Base-by-base conservation (phyloP, 2,113 vertebrate genomes). In the Eptatretus burgeri region DNA sequence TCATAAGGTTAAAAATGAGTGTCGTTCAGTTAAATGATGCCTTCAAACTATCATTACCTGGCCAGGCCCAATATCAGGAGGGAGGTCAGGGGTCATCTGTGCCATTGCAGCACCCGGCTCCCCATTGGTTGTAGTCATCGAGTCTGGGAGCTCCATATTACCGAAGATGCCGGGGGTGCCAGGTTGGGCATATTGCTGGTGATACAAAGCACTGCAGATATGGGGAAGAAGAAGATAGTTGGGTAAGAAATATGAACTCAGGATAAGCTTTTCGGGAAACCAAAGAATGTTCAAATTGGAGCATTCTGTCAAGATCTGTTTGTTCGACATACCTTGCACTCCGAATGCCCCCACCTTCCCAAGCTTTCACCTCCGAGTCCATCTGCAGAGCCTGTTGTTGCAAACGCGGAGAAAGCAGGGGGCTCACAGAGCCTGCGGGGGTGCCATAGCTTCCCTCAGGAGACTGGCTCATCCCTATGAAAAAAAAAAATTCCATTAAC, bases 311-410 rank as follows among this genome's bases (percentile, higher is more conserved):
- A 7, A 41, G 27, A 41, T 41, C 27, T 41, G 27, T 41, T 41
- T 41, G 27, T 41, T 41, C 3, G 27, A 41, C 27, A 41, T 41
- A 41, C 27, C 27, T 41, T 41, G 27, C 27, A 41, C 27, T 41
- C 27, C 27, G 27, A 41, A 41, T 7, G 7, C 27, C 27, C 27
- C 27, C 27, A 41, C 27, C 27, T n/a, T 60, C 56, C 56, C 56
- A 60, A 13, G 56, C n/a, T 12, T 60, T 60, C 56, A 60, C 20
- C 56, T 60, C 56, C n/a, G 56, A 60, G 56, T 60, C 56, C 56
- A 60, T 60, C n/a, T 17, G 56, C 56, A 60, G 56, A 20, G n/a
- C 56, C 56, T 60, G 56, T 60, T n/a, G 56, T n/a, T n/a, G n/a
- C 56, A 60, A 20, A 60, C 56, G 56, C 56, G 56, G 56, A 20